Evolutionary conservation across 2,888 invertebrate genomes (phyloP).

Genomic region (Chrysolina oricalcia): DNA sequence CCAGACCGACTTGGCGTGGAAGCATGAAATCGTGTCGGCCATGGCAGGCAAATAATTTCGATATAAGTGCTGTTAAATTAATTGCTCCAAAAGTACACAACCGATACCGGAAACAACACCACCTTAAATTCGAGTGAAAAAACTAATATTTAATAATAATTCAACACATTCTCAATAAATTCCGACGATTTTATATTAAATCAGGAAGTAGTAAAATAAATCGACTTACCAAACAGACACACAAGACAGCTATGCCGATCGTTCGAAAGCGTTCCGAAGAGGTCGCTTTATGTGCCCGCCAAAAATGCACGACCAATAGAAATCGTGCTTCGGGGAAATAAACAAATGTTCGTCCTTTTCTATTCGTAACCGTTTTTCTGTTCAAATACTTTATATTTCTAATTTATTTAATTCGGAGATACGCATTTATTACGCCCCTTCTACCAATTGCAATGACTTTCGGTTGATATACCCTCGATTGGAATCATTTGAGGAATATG

Average conservation of each 20-base stretch:
- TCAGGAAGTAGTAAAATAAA: constrained; percentile 64
- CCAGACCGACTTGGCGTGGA: constrained; percentile 53
- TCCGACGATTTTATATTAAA: constrained; percentile 68
- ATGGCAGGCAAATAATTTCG: constrained; percentile 65
- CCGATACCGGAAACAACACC: constrained; percentile 54
- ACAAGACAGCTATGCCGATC: constrained; percentile 54
- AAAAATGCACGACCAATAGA: constrained; percentile 67
- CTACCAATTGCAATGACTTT: background rate
- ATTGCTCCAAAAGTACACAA: constrained; percentile 62
- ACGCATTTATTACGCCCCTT: constrained; percentile 1
- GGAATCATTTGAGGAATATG: background rate
- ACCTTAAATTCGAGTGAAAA: constrained; percentile 68
- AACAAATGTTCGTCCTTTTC: constrained; percentile 60
- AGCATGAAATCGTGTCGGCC: constrained; percentile 65
- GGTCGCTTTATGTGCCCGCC: constrained; percentile 67
- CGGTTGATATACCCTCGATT: background rate
- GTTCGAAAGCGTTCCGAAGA: constrained; percentile 67
- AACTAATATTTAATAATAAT: constrained; percentile 68
- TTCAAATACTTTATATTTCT: constrained; percentile 48
- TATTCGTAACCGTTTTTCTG: constrained; percentile 57
- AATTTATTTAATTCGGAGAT: constrained; percentile 22
- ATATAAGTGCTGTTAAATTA: constrained; percentile 65
- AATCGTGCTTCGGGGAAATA: constrained; percentile 35
- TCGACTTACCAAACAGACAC: constrained; percentile 65
- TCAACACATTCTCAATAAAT: constrained; percentile 64